Base-by-base conservation (phyloP, 2,797 vertebrate species). In the Coregonus suidteri region DNA sequence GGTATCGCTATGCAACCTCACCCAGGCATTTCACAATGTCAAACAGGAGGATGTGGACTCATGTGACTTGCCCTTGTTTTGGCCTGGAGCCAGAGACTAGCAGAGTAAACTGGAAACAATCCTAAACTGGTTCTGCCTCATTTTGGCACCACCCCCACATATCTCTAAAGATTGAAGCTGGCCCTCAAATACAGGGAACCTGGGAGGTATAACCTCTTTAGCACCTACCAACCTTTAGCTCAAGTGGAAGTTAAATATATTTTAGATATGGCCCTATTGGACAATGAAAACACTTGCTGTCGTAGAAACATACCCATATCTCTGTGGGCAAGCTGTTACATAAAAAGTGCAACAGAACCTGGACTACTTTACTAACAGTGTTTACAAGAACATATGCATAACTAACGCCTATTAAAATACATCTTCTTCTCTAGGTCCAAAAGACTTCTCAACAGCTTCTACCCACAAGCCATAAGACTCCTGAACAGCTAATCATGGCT, bases 61-160 rank as follows among this genome's bases (percentile, higher is more conserved):
- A 11, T 47, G 67, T 74, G 79, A 81, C 71, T 53, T 35, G 41
- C 20, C 34, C 76, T 51, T 15, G 35, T 56, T 68, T 31, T 66
- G 64, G 64, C 25, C 6, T 31, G 30, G 30, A 66, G 64, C 64
- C 64, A 66, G 34, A 66, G 64, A 66, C 56, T 51, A 71, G 52
- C 34, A 41, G 65, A 67, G 73, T 54, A 79, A 69, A 72, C 77
- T 59, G 51, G 70, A 41, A 47, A 59, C 52, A 25, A n/a, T 52
- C 51, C 9, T n/a, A 72, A 51, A 51, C 16, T 20, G 35, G 6
- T 72, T 75, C 34, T 70, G 16, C 35, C 51, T 78, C 2, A 9
- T 47, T 11, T 13, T 76, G 51, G 66, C 37, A 47, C 68, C 14
- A 66, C 56, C n/a, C 2, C 18, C 56, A n/a, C 14, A 7, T 47